These are phyloP conservation scores for Vultur gryphus DNA, from an alignment of 2,797 vertebrate genomes.

Conservation along the genomic window DNA sequence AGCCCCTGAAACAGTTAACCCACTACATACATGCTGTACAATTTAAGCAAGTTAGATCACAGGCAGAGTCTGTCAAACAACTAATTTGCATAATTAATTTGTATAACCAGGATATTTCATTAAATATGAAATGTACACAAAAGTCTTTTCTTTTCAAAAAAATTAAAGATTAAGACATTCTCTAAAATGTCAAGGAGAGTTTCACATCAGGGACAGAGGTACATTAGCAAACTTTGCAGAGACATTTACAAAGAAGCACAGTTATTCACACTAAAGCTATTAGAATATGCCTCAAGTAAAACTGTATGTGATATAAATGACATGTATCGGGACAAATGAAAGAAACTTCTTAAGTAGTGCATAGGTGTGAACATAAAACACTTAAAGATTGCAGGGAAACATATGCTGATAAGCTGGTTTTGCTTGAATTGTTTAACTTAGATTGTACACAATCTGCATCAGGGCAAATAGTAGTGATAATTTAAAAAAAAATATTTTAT, in stretches of 20 bases:
- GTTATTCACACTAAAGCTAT: neutral
- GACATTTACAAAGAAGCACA: neutral
- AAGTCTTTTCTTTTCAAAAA: neutral
- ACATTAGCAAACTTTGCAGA: neutral
- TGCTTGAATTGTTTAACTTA: neutral
- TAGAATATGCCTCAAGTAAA: neutral
- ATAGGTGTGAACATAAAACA: neutral
- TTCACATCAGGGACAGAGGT: neutral
- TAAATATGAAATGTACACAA: slow-evolving; percentile 1
- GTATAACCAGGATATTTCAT: neutral
- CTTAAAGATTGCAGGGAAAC: neutral
- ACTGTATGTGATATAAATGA: neutral
- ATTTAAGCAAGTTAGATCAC: slow-evolving; percentile 29
- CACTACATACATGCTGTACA: neutral
- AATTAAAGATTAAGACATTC: neutral
- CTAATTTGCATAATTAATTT: slow-evolving; percentile 43
- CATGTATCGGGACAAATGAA: neutral
- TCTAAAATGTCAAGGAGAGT: neutral
- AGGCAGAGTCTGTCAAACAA: slow-evolving; percentile 15
- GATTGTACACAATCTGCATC: neutral
- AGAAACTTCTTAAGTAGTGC: neutral
- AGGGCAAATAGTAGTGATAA: neutral
- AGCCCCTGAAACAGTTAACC: slow-evolving; percentile 14
- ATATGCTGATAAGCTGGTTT: neutral
- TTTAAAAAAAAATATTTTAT: neutral